Evolutionary conservation across 2,113 vertebrate species (phyloP).

Genomic region (Pao palembangensis): DNA sequence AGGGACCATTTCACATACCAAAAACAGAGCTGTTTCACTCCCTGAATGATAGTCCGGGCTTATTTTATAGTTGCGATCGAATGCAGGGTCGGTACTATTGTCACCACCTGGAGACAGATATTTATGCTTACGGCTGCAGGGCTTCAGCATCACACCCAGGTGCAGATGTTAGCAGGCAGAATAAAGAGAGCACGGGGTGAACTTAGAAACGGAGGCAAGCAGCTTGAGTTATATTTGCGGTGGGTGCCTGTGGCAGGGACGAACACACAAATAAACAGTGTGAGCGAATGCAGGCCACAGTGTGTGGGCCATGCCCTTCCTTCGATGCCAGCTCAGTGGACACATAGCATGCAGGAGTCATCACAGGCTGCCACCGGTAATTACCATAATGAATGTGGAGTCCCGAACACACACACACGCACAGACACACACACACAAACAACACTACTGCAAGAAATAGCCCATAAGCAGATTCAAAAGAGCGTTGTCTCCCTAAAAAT

Average conservation of each 20-base stretch:
- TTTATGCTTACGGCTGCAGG: slow-evolving; percentile 54
- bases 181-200: slow-evolving; percentile 11
- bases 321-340: slow-evolving; percentile 52
- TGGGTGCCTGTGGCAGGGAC: slow-evolving; percentile 29
- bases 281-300: slow-evolving; percentile 22
- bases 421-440: no score
- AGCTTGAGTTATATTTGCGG: slow-evolving; percentile 36
- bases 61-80: slow-evolving; percentile 62
- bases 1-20: slow-evolving; percentile 1
- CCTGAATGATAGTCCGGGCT: slow-evolving; percentile 63
- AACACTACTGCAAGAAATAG: slow-evolving; percentile 26
- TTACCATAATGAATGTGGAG: slow-evolving; percentile 67
- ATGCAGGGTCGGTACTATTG: slow-evolving; percentile 37
- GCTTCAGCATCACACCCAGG: slow-evolving; percentile 19
- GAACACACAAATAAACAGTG: slow-evolving; percentile 31
- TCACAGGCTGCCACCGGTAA: slow-evolving; percentile 57
- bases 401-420: slow-evolving; percentile 21
- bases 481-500: slow-evolving; percentile 24
- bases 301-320: slow-evolving; percentile 38
- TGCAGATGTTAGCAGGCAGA: slow-evolving; percentile 23
- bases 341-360: slow-evolving; percentile 55
- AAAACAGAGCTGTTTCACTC: slow-evolving; percentile 38
- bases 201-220: slow-evolving; percentile 20
- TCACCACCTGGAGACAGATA: slow-evolving; percentile 46
- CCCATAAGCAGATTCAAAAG: slow-evolving; percentile 15